Conservation (phyloP, 2,113 vertebrate species). For the Mungos mungo region DNA sequence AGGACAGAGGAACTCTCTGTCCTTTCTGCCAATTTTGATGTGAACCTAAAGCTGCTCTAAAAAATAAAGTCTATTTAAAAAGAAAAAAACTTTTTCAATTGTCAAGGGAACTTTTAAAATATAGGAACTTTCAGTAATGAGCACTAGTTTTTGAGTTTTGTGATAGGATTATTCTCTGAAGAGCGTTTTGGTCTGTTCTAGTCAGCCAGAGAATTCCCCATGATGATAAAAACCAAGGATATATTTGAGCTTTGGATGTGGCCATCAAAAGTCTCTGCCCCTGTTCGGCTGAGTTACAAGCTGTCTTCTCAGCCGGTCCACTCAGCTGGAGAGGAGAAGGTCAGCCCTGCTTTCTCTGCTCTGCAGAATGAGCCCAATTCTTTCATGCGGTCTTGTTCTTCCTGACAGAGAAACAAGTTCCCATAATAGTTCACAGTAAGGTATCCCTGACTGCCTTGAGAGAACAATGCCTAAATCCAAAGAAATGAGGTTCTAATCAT, state of each 20-base stretch:
- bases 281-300: not conserved
- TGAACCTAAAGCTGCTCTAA: not conserved
- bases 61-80: not conserved
- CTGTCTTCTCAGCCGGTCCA: not conserved
- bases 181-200: not conserved
- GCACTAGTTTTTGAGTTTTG: not conserved
- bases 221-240: not conserved
- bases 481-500: not conserved
- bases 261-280: not conserved
- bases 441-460: not conserved
- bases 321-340: not conserved
- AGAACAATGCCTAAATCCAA: not conserved
- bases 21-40: not conserved
- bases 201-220: not conserved
- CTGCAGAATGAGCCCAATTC: accelerated
- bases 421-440: not conserved
- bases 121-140: not conserved
- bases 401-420: not conserved
- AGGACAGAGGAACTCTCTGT: not conserved
- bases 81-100: not conserved
- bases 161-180: not conserved
- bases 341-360: not conserved
- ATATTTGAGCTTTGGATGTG: not conserved
- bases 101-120: not conserved
- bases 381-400: not conserved